Evolutionary conservation across 1,140 invertebrate species (phyloP).

Genomic region (Hypsibius dujardini): DNA sequence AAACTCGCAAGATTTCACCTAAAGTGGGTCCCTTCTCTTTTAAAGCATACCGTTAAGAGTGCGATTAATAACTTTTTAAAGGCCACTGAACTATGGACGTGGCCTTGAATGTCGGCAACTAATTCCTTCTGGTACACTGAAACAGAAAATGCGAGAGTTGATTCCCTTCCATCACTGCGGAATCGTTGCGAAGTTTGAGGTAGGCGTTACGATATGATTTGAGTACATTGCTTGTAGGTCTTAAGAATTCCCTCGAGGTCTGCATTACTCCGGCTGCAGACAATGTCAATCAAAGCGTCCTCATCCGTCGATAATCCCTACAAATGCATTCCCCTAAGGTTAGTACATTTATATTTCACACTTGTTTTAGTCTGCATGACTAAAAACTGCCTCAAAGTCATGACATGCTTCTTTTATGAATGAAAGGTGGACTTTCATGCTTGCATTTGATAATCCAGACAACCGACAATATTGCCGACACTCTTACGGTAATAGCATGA

Average conservation of each 20-base stretch:
- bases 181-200: no score
- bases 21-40: no score
- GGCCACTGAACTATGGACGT: background rate
- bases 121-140: background rate
- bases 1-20: no score
- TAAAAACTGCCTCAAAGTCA: no score
- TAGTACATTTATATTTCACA: no score
- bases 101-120: background rate
- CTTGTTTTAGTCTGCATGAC: no score
- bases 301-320: conserved; percentile 31
- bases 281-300: conserved; percentile 29
- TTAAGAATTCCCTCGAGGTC: conserved; percentile 25
- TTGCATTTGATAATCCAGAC: no score
- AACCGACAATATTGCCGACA: no score
- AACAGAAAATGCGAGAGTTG: no score
- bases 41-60: background rate
- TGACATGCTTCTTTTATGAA: background rate
- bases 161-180: no score
- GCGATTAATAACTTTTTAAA: conserved; percentile 2
- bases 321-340: background rate
- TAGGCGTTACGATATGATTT: no score
- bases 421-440: background rate
- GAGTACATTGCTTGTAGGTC: conserved; percentile 19
- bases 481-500: conserved; percentile 29
- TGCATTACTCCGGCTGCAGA: conserved; percentile 30